These are phyloP conservation scores for Argyresthia goedartella DNA, from an alignment of 2,888 invertebrate species.

Conservation along the genomic window DNA sequence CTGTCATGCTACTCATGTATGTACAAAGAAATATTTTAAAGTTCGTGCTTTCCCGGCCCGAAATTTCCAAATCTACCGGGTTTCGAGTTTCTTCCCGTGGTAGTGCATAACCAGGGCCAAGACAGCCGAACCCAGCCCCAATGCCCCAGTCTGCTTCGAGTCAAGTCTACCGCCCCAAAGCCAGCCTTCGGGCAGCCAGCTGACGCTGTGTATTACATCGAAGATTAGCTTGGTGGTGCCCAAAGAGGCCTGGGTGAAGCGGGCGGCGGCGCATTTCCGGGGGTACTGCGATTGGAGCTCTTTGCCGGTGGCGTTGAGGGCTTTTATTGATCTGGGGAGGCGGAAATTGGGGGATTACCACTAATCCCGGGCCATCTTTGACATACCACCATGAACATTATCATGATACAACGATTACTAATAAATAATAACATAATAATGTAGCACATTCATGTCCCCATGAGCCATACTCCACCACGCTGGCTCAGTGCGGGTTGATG, in stretches of 20 bases:
- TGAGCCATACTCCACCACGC: no score
- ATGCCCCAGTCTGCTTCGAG: conserved; percentile 27
- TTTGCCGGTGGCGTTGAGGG: conserved; percentile 31
- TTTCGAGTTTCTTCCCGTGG: conserved; percentile 31
- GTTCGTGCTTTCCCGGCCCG: no score
- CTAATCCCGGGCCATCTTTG: no score
- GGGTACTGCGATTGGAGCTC: conserved; percentile 26
- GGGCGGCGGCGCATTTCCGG: conserved; percentile 40
- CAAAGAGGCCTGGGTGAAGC: conserved; percentile 44
- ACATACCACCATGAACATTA: no score
- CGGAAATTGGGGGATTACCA: background rate
- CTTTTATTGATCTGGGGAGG: conserved; percentile 39
- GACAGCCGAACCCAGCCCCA: conserved; percentile 40
- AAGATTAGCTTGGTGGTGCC: conserved; percentile 53
- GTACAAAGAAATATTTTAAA: no score
- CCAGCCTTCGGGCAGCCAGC: conserved; percentile 83
- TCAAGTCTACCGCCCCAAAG: conserved; percentile 82
- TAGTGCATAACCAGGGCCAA: conserved; percentile 46
- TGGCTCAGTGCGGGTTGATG: no score
- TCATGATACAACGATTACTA: no score
- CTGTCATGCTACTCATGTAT: no score
- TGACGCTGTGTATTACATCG: conserved; percentile 84
- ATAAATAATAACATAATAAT: no score
- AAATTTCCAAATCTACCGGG: no score
- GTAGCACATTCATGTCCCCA: no score